Evolutionary conservation across 2,797 vertebrate genomes (phyloP).

Genomic region (Sciurus vulgaris): DNA sequence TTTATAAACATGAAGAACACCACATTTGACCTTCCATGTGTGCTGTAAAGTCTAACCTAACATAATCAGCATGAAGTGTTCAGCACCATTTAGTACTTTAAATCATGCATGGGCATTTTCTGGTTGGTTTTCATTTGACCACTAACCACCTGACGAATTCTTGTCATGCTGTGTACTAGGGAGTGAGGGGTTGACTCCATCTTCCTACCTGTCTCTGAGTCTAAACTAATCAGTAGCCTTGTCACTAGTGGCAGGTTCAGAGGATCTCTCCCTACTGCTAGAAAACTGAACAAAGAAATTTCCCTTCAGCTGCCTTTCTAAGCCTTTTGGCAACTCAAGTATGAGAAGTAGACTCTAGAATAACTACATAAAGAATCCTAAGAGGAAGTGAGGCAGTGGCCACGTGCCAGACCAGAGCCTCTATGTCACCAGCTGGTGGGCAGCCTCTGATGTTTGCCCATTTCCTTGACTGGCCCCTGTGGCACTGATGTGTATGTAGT

Average conservation of each 20-base stretch:
- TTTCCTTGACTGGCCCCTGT: not conserved
- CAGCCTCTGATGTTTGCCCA: not conserved
- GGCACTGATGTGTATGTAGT: not conserved
- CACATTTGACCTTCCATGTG: constrained; percentile 58
- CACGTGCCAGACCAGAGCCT: not conserved
- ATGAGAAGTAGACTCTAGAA: constrained; percentile 20
- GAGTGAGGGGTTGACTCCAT: not conserved
- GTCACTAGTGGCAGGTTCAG: not conserved
- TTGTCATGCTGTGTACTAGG: not conserved
- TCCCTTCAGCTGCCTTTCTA: not conserved
- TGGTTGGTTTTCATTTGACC: constrained; percentile 43
- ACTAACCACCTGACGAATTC: constrained; percentile 63
- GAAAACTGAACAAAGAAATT: not conserved
- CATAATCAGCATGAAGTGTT: constrained; percentile 61
- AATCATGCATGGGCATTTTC: constrained; percentile 66
- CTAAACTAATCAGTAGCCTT: not conserved
- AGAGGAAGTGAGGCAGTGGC: not conserved
- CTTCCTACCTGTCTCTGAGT: not conserved
- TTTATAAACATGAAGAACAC: constrained; percentile 75
- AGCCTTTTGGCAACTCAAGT: not conserved
- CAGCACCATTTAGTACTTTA: constrained; percentile 57
- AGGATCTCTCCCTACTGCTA: not conserved
- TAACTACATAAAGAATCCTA: not conserved
- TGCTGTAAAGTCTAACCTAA: constrained; percentile 82
- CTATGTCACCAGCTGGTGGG: not conserved